Evolutionary conservation across 2,888 invertebrate species (phyloP).

Genomic region (Trissoscelio sp.): DNA sequence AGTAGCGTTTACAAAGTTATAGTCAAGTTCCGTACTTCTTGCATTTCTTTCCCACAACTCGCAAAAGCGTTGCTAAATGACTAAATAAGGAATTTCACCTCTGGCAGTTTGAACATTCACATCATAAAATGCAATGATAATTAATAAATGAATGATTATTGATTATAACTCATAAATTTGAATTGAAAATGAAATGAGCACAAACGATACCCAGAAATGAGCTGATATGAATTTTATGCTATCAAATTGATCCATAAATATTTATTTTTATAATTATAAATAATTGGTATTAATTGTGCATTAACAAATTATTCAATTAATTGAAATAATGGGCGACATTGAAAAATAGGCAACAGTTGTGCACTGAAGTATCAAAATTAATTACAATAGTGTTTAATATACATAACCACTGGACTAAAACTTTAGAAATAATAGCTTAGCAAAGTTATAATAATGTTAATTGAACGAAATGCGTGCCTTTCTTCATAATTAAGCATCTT

Average conservation of each 20-base stretch:
- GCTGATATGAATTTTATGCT: no score
- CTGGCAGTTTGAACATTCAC: background rate
- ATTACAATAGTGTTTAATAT: constrained; percentile 18
- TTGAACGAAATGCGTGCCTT: constrained; percentile 25
- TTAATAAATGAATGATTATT: no score
- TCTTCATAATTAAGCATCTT: constrained; percentile 24
- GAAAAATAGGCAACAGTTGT: constrained; percentile 2
- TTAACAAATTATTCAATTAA: background rate
- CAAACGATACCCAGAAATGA: no score
- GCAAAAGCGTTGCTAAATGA: constrained; percentile 4
- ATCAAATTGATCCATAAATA: no score
- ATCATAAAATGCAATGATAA: background rate
- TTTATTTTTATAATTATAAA: no score
- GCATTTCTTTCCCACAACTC: constrained; percentile 25
- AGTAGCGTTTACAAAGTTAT: constrained; percentile 31
- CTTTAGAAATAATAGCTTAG: constrained; percentile 14
- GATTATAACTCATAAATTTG: no score
- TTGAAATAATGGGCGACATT: background rate
- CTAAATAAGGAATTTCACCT: constrained; percentile 7
- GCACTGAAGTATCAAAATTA: no score
- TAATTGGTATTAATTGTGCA: no score
- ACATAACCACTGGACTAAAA: constrained; percentile 23
- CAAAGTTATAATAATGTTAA: constrained; percentile 23
- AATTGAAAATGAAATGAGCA: no score
- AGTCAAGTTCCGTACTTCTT: constrained; percentile 24